Base-by-base conservation (phyloP, 2,797 vertebrate genomes). In the Lepilemur ruficaudatus region DNA sequence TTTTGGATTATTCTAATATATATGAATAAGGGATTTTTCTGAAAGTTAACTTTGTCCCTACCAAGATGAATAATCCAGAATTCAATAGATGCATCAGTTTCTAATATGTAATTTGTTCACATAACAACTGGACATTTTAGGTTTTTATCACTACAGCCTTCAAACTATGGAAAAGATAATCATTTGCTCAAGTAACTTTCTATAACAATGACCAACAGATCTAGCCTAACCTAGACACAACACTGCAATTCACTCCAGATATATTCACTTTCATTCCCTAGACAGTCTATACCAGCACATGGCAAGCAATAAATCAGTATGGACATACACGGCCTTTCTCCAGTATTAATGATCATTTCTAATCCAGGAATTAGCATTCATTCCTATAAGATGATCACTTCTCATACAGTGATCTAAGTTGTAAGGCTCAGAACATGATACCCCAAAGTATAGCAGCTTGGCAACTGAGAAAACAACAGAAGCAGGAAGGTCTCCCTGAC, bases 11-110 rank as follows among this genome's bases (percentile, higher is more conserved):
- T 90, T 72, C 61, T 25, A 93, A 32, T 67, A 93, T 90, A 22
- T 65, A 65, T 30, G 35, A 61, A 76, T 50, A 65, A 63, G 41
- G 43, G 25, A 76, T 72, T 93, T 93, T 89, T 75, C 86, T 61
- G 43, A 70, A 96, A 81, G n/a, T 78, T 93, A 76, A 73, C 50
- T 23, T 95, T 95, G 83, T 79, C 57, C 38, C 41, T 94, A 73
- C 25, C n/a, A 67, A n/a, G 57, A 55, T 61, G 38, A 78, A 73
- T 28, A 80, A 90, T 78, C 81, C 41, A 91, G 57, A 91, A 93
- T 75, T 89, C 73, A 93, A 35, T 50, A 11, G 41, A 76, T 89
- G 12, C 20, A 81, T 76, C 30, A 23, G 4, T 92, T 94, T 95
- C 79, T 72, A 90, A 69, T 38, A 87, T n/a, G 22, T 25, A 32